A percentile compares a stretch with the other conserved stretches of the same genome.
phyloP scores from a whole-genome alignment of 2,888 invertebrate genomes.

The Lapara coniferarum region DNA sequence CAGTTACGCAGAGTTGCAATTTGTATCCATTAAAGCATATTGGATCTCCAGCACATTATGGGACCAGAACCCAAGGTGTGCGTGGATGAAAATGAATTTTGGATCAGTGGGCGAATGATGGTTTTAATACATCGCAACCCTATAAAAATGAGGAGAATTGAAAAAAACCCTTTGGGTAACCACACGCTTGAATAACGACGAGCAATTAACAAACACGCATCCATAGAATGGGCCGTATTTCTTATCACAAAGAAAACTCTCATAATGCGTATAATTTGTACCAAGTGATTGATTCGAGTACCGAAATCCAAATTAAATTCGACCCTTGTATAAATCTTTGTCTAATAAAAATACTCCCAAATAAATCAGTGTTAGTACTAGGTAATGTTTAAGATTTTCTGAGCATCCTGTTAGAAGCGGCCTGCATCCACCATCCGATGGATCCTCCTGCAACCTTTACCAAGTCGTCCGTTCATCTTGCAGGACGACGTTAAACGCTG shows the following conservation, averaged over 20 bases:
- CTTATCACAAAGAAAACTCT: conserved; percentile 1
- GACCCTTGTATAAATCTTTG: conserved; percentile 19
- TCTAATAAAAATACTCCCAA: neutral
- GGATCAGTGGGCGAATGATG: too few relatives aligned
- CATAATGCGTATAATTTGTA: conserved; percentile 4
- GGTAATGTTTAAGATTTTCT: neutral
- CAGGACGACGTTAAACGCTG: too few relatives aligned
- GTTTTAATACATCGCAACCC: neutral
- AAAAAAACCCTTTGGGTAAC: neutral
- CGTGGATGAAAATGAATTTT: too few relatives aligned
- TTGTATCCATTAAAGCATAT: too few relatives aligned
- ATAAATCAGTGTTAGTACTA: conserved; percentile 2
- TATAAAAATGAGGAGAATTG: neutral
- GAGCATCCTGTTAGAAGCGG: too few relatives aligned
- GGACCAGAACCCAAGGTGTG: too few relatives aligned
- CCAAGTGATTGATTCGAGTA: conserved; percentile 12
- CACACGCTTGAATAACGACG: neutral
- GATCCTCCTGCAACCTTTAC: too few relatives aligned
- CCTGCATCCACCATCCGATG: too few relatives aligned
- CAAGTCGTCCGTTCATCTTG: too few relatives aligned
- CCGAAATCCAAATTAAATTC: conserved; percentile 17
- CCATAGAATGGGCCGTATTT: neutral
- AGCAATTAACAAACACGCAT: neutral
- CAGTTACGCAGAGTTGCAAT: too few relatives aligned
- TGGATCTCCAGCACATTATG: too few relatives aligned